Percentiles rank a stretch among this genome's conserved stretches.
phyloP scores from a whole-genome alignment of 2,797 vertebrate species.

The Tragelaphus eurycerus region DNA sequence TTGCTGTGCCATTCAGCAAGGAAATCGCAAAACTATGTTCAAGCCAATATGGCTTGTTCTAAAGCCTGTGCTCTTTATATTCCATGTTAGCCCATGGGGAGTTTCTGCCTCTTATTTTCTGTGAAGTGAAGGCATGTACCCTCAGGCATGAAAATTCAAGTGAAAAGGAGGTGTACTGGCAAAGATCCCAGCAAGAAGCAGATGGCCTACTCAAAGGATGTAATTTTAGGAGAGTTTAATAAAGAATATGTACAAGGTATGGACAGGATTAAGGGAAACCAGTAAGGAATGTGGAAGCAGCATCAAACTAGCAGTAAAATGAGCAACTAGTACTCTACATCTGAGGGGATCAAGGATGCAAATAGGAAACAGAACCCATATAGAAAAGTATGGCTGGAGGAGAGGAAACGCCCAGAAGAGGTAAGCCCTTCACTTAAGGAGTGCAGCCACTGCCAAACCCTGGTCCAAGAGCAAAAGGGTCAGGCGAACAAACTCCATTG shows the following conservation, averaged over 20 bases:
- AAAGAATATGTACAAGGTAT: neutral
- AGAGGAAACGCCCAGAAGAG: neutral
- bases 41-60: neutral
- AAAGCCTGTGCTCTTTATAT: neutral
- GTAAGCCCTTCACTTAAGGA: neutral
- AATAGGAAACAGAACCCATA: neutral
- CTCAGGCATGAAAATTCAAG: neutral
- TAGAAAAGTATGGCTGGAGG: neutral
- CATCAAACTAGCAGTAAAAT: neutral
- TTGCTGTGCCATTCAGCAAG: neutral
- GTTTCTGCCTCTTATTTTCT: neutral
- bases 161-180: neutral
- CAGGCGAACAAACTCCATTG: neutral
- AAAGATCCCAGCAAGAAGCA: neutral
- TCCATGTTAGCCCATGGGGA: neutral
- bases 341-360: neutral
- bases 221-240: neutral
- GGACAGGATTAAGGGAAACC: neutral
- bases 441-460: neutral
- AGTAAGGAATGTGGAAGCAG: neutral
- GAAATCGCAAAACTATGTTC: neutral
- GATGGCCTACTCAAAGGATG: neutral
- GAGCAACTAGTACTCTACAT: neutral
- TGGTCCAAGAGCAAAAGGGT: neutral
- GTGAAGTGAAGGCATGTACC: neutral